Conservation (phyloP, 2,113 vertebrate species). For the Panurus biarmicus region DNA sequence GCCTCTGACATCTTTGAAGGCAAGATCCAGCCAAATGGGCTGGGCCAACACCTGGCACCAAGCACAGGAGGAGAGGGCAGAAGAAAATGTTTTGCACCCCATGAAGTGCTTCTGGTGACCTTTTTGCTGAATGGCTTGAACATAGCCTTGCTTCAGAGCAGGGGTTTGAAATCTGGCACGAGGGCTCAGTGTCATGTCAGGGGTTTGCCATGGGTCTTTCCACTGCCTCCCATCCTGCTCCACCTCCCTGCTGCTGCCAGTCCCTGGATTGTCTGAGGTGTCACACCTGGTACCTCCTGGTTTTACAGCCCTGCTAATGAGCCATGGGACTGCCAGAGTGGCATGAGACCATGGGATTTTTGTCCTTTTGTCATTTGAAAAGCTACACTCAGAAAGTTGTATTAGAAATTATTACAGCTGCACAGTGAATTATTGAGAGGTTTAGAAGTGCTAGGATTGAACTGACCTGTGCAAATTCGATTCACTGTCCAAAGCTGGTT, state of each 20-base stretch:
- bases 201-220: not conserved
- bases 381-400: not conserved
- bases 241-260: not conserved
- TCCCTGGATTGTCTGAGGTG: not conserved
- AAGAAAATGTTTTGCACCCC: not conserved
- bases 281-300: not conserved
- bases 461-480: not conserved
- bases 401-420: not conserved
- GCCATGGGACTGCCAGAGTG: not conserved
- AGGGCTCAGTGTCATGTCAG: not conserved
- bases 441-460: not conserved
- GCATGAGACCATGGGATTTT: not conserved
- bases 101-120: not conserved
- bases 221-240: not conserved
- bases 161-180: not conserved
- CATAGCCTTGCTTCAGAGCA: not conserved
- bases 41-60: not conserved
- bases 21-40: not conserved
- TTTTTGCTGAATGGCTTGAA: not conserved
- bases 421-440: not conserved
- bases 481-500: not conserved
- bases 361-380: not conserved
- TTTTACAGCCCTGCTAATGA: not conserved
- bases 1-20: not conserved
- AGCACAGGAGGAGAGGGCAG: not conserved